A percentile compares a stretch with the other conserved stretches of the same genome.
Evolutionary conservation across 1,140 invertebrate genomes (phyloP).

Genomic region (Lasioglossum albipes): DNA sequence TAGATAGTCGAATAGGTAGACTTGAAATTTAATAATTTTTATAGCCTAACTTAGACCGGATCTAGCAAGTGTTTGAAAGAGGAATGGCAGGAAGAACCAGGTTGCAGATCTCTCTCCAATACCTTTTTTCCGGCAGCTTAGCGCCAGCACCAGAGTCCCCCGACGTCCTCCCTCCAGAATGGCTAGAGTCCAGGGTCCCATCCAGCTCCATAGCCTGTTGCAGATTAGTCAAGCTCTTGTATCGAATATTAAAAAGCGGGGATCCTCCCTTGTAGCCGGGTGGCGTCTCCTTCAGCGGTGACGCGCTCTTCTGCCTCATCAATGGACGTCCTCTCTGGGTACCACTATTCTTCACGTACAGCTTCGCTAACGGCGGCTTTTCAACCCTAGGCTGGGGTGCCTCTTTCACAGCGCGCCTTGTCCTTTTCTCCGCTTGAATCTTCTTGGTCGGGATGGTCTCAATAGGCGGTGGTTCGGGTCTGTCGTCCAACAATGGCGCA

Average conservation of each 20-base stretch:
- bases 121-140: slow-evolving; percentile 90
- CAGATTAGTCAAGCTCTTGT: slow-evolving; percentile 90
- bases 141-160: slow-evolving; percentile 89
- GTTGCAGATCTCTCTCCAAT: neutral
- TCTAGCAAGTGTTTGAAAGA: no score
- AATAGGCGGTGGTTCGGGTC: slow-evolving; percentile 93
- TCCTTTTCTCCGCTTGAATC: slow-evolving; percentile 86
- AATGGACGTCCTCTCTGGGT: slow-evolving; percentile 84
- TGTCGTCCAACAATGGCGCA: slow-evolving; percentile 80
- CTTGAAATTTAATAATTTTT: no score
- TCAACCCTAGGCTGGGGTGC: slow-evolving; percentile 75
- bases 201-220: slow-evolving; percentile 89
- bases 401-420: slow-evolving; percentile 81
- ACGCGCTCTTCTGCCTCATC: slow-evolving; percentile 86
- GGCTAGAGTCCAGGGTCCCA: slow-evolving; percentile 92
- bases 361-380: slow-evolving; percentile 83
- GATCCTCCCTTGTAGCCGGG: slow-evolving; percentile 87
- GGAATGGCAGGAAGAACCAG: no score
- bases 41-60: no score
- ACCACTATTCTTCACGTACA: slow-evolving; percentile 88
- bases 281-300: slow-evolving; percentile 86
- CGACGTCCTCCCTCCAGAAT: slow-evolving; percentile 91
- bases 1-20: no score
- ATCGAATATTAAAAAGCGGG: slow-evolving; percentile 90
- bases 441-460: slow-evolving; percentile 94